Conservation (phyloP, 2,113 vertebrate species). For the Panurus biarmicus region DNA sequence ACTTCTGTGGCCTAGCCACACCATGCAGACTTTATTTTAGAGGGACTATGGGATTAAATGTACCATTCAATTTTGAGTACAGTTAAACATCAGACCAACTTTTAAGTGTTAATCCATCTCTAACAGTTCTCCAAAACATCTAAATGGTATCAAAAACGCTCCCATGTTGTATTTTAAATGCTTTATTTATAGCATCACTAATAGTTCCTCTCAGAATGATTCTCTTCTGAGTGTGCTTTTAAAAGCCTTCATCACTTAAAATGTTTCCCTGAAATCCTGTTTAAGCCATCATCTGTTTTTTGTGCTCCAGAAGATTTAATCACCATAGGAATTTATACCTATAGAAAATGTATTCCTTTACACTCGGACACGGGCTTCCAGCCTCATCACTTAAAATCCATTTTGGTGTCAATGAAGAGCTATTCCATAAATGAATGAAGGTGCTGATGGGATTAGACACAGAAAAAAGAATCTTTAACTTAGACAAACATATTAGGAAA, state of each 20-base stretch:
- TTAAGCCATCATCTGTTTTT: background rate
- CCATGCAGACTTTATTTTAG: background rate
- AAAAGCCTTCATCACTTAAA: background rate
- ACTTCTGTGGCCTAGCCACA: background rate
- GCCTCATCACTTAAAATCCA: background rate
- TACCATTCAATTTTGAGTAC: background rate
- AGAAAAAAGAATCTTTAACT: background rate
- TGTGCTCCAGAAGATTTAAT: background rate
- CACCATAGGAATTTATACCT: background rate
- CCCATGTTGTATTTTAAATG: background rate
- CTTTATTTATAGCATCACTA: background rate
- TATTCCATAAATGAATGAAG: background rate
- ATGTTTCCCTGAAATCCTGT: background rate
- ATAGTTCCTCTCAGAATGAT: background rate
- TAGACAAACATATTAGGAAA: background rate
- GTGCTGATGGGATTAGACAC: background rate
- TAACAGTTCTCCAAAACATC: background rate
- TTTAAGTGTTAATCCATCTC: background rate
- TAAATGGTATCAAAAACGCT: background rate
- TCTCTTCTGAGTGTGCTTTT: background rate
- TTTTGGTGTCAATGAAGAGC: background rate
- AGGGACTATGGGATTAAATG: background rate
- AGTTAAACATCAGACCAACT: background rate
- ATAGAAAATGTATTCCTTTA: background rate
- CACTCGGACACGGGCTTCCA: background rate